Percentiles rank a stretch among this genome's conserved stretches.
These are phyloP conservation scores for Echiichthys vipera DNA, from an alignment of 2,797 vertebrate genomes.

Conservation along the genomic window DNA sequence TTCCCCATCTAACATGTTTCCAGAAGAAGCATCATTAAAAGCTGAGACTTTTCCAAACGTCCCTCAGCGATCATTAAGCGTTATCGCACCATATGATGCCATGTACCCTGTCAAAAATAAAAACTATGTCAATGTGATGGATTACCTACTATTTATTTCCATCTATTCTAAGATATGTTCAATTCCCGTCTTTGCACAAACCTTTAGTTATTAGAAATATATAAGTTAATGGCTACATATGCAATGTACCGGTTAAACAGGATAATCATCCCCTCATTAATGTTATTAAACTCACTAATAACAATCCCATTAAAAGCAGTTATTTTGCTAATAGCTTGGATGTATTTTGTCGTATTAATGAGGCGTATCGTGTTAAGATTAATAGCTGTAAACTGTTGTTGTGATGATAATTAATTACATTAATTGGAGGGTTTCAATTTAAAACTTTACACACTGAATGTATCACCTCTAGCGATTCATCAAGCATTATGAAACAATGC, in stretches of 20 bases:
- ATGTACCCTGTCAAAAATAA: too few species aligned
- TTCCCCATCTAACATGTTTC: too few species aligned
- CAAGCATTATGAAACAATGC: not conserved
- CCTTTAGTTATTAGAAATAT: too few species aligned
- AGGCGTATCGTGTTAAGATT: constrained; percentile 14
- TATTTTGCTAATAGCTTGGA: constrained; percentile 15
- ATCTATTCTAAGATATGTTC: too few species aligned
- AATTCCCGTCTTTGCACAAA: too few species aligned
- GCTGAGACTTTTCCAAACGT: too few species aligned
- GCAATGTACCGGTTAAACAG: not conserved
- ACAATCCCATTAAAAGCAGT: constrained; percentile 6
- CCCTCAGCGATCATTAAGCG: too few species aligned
- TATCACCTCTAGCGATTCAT: not conserved
- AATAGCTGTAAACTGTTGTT: constrained; percentile 24
- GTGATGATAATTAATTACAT: constrained; percentile 25
- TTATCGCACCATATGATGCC: too few species aligned
- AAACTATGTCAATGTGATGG: too few species aligned
- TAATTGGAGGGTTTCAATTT: constrained; percentile 15
- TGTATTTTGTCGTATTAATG: constrained; percentile 28
- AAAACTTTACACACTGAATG: not conserved
- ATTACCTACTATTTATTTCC: too few species aligned
- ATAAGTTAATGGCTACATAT: too few species aligned
- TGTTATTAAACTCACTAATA: constrained; percentile 18
- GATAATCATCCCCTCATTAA: not conserved
- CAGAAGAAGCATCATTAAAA: not conserved